phyloP scores from a whole-genome alignment of 2,888 invertebrate species.

The Sarcophaga caerulescens region DNA sequence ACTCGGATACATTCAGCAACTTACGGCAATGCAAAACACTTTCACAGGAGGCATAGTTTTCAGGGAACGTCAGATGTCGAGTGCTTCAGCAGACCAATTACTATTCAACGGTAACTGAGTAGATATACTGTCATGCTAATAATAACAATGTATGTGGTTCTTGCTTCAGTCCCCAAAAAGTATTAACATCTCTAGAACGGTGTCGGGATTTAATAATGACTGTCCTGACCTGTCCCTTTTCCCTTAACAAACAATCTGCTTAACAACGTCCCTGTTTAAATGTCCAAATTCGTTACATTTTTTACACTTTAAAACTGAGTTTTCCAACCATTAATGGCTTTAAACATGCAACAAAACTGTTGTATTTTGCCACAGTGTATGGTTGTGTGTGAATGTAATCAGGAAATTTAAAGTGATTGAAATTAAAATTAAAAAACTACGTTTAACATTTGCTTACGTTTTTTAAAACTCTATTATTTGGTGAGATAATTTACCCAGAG shows the following conservation, averaged over 20 bases:
- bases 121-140: too few species aligned
- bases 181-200: not conserved
- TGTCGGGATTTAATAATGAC: not conserved
- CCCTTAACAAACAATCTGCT: not conserved
- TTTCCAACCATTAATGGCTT: constrained; percentile 54
- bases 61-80: too few species aligned
- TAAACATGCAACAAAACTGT: constrained; percentile 55
- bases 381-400: constrained; percentile 36
- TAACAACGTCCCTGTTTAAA: constrained; percentile 10
- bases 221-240: not conserved
- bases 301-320: constrained; percentile 42
- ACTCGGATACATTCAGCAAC: too few species aligned
- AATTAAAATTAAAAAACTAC: constrained; percentile 48
- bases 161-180: too few species aligned
- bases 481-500: constrained; percentile 53
- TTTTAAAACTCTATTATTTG: constrained; percentile 23
- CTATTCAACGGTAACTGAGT: too few species aligned
- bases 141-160: too few species aligned
- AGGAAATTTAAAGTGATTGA: constrained; percentile 60
- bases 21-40: not conserved
- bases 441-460: constrained; percentile 37
- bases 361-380: not conserved
- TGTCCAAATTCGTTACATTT: constrained; percentile 41
- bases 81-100: too few species aligned
- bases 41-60: too few species aligned